phyloP scores from a whole-genome alignment of 2,888 invertebrate species.

The Pseudolycoriella hygida region DNA sequence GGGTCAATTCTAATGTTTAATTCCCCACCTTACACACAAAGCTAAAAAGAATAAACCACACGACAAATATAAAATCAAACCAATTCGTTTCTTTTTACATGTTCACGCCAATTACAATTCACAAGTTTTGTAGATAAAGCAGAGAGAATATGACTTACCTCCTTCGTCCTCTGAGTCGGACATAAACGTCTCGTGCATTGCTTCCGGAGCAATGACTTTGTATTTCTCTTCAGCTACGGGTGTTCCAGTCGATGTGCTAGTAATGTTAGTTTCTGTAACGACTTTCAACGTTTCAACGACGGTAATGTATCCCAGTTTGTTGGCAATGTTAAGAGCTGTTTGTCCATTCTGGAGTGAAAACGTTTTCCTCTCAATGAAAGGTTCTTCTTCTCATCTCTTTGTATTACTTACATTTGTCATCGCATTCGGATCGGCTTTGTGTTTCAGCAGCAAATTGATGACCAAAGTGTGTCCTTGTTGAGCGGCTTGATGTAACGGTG shows the following conservation, averaged over 20 bases:
- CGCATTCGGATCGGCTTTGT: slow-evolving; percentile 88
- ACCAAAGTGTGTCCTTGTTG: slow-evolving; percentile 96
- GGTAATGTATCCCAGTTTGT: slow-evolving; percentile 92
- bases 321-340: slow-evolving; percentile 91
- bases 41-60: too few relatives aligned
- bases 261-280: slow-evolving; percentile 61
- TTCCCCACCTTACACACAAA: too few relatives aligned
- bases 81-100: too few relatives aligned
- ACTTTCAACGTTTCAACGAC: slow-evolving; percentile 93
- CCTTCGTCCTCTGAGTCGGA: slow-evolving; percentile 99
- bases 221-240: slow-evolving; percentile 73
- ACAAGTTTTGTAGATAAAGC: too few relatives aligned
- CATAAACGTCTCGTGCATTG: slow-evolving; percentile 97
- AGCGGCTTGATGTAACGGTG: slow-evolving; percentile 94
- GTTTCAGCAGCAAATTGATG: slow-evolving; percentile 77
- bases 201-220: slow-evolving; percentile 92
- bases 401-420: slow-evolving; percentile 68
- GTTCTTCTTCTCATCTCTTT: neutral
- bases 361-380: neutral
- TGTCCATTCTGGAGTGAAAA: slow-evolving; percentile 63
- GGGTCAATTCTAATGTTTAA: too few relatives aligned
- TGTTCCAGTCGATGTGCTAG: slow-evolving; percentile 41
- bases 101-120: too few relatives aligned
- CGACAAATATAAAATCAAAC: too few relatives aligned
- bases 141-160: slow-evolving; percentile 47